A percentile compares a stretch with the other conserved stretches of the same genome.
phyloP scores from a whole-genome alignment of 2,888 invertebrate genomes.

The Timandra comae region DNA sequence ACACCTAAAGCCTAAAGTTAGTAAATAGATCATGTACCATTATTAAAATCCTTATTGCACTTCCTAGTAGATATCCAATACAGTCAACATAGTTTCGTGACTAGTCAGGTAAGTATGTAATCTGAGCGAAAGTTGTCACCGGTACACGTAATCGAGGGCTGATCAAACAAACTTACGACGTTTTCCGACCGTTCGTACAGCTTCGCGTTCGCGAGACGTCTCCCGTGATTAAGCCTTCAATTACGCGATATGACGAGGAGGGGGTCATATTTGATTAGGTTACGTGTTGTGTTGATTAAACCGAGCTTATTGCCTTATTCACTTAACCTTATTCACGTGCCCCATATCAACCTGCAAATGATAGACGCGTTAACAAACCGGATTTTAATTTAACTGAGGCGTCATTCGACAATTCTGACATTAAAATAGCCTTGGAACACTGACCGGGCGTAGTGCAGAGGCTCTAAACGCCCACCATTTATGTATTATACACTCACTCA shows the following conservation, averaged over 20 bases:
- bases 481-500: constrained; percentile 23
- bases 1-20: too few relatives aligned
- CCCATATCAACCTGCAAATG: constrained; percentile 37
- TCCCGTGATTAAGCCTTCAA: constrained; percentile 72
- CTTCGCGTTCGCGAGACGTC: constrained; percentile 48
- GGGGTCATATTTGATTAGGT: constrained; percentile 74
- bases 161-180: constrained; percentile 56
- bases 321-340: constrained; percentile 50
- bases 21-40: too few relatives aligned
- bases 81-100: constrained; percentile 3
- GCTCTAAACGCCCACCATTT: constrained; percentile 20
- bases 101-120: constrained; percentile 12
- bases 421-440: constrained; percentile 51
- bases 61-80: too few relatives aligned
- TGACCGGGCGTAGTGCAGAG: constrained; percentile 28
- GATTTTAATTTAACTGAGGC: constrained; percentile 35
- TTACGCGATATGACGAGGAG: constrained; percentile 67
- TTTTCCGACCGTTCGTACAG: constrained; percentile 25
- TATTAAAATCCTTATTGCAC: too few relatives aligned
- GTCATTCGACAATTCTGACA: constrained; percentile 42
- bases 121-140: constrained; percentile 42
- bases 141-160: constrained; percentile 47
- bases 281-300: constrained; percentile 74
- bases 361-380: constrained; percentile 36
- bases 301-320: constrained; percentile 71